Percentiles rank a stretch among this genome's conserved stretches.
Conservation (phyloP, 2,888 invertebrate genomes). For the Rotaria socialis region DNA sequence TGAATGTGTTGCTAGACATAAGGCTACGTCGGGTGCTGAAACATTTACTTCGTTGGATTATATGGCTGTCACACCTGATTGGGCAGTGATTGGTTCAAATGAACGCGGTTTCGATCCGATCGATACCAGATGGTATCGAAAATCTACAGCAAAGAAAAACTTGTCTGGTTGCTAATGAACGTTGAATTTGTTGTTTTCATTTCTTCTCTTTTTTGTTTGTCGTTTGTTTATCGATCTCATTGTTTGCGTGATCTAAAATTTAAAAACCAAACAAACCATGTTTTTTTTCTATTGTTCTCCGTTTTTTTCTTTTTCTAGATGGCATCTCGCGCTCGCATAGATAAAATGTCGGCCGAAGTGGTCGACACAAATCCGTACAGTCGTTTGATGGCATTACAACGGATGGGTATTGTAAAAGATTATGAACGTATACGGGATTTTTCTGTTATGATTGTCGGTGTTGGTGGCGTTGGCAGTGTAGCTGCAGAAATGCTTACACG, state of each 20-base stretch:
- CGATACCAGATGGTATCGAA: conserved; percentile 61
- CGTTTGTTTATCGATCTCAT: not conserved
- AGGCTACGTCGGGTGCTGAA: conserved; percentile 54
- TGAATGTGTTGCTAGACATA: conserved; percentile 58
- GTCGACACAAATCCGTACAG: conserved; percentile 93
- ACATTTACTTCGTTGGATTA: conserved; percentile 63
- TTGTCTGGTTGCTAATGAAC: conserved; percentile 44
- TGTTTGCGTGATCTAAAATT: not conserved
- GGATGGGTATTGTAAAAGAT: conserved; percentile 97
- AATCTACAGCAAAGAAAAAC: conserved; percentile 48
- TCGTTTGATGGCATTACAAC: conserved; percentile 93
- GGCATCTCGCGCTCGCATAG: conserved; percentile 61
- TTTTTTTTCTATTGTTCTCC: not conserved
- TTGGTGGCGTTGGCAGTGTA: conserved; percentile 98
- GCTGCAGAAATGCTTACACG: conserved; percentile 98
- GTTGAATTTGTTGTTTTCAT: not conserved
- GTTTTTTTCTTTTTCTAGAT: not conserved
- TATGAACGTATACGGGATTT: conserved; percentile 80
- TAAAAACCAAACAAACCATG: not conserved
- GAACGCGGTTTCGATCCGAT: conserved; percentile 65
- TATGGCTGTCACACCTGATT: conserved; percentile 62
- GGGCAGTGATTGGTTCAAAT: conserved; percentile 63
- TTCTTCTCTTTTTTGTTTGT: not conserved
- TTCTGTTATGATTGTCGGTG: conserved; percentile 87
- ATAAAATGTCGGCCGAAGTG: conserved; percentile 87